Evolutionary conservation across 2,797 vertebrate genomes (phyloP).

Genomic region (Hydrolagus colliei): DNA sequence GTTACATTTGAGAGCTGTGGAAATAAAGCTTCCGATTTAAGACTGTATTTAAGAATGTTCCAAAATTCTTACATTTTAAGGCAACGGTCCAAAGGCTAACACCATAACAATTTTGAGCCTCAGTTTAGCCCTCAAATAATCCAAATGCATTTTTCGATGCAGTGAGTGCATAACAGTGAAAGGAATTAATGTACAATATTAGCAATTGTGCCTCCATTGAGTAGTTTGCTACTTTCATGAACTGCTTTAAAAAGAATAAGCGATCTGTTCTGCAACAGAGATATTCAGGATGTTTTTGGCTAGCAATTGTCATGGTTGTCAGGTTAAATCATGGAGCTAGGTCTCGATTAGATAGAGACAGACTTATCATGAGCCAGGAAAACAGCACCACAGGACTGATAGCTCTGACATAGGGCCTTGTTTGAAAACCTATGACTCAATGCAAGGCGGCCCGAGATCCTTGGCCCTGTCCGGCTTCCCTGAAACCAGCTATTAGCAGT

Average conservation of each 20-base stretch:
- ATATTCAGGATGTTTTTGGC: constrained; percentile 52
- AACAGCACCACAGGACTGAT: constrained; percentile 57
- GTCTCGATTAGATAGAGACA: constrained; percentile 63
- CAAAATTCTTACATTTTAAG: no score
- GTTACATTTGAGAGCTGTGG: no score
- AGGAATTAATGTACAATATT: constrained; percentile 65
- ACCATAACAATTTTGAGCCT: no score
- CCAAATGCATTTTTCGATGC: neutral
- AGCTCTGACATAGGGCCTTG: constrained; percentile 67
- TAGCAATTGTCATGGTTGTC: constrained; percentile 17
- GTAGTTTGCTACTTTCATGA: constrained; percentile 55
- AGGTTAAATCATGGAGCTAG: constrained; percentile 60
- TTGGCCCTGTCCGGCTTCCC: constrained; percentile 47
- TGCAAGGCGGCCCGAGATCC: constrained; percentile 41
- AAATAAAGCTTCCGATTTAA: no score
- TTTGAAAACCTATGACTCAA: constrained; percentile 65
- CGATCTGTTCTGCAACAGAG: constrained; percentile 64
- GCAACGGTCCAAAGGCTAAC: no score
- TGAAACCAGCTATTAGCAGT: constrained; percentile 55
- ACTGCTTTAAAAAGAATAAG: constrained; percentile 66
- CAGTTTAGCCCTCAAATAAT: neutral
- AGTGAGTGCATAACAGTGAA: constrained; percentile 43
- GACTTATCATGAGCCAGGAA: constrained; percentile 67
- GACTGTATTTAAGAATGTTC: no score
- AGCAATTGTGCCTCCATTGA: constrained; percentile 62